Evolutionary conservation across 2,888 invertebrate species (phyloP).

Genomic region (Meteorus cinctellus): DNA sequence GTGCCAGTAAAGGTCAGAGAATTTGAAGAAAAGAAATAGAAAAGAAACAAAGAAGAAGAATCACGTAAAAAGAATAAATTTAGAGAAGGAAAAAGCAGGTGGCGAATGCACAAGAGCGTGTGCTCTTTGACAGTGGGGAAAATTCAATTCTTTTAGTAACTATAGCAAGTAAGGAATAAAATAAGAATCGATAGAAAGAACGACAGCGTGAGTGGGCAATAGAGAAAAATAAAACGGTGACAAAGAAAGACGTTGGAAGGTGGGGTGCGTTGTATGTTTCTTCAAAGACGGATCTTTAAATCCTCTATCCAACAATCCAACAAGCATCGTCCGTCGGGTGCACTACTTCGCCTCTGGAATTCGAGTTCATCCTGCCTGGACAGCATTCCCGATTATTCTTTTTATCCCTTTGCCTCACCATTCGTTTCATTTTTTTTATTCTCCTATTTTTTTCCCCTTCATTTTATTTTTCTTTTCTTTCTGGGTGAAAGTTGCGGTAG

Average conservation of each 20-base stretch:
- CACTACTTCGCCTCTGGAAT: conserved; percentile 37
- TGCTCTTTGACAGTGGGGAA: conserved; percentile 56
- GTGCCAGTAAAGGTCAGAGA: conserved; percentile 18
- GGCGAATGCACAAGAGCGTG: conserved; percentile 56
- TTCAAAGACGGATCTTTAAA: conserved; percentile 67
- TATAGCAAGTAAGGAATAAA: conserved; percentile 53
- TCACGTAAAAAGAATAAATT: conserved; percentile 24
- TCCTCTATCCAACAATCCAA: conserved; percentile 52
- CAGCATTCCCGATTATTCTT: conserved; percentile 36
- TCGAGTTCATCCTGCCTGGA: conserved; percentile 40
- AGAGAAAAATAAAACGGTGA: neutral
- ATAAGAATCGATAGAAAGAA: conserved; percentile 64
- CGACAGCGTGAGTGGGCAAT: conserved; percentile 21
- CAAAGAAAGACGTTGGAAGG: neutral
- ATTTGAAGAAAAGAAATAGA: conserved; percentile 43
- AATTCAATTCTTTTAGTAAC: conserved; percentile 67
- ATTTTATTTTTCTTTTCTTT: neutral
- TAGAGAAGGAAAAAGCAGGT: conserved; percentile 52
- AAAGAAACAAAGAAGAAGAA: conserved; percentile 38
- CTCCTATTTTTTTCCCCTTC: neutral
- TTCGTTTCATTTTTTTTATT: conserved; percentile 23
- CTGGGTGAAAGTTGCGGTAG: neutral
- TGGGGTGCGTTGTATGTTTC: conserved; percentile 62
- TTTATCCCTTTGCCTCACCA: conserved; percentile 28
- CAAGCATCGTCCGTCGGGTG: conserved; percentile 14